These are phyloP conservation scores for Hipposideros armiger DNA, from an alignment of 2,113 vertebrate genomes.

Conservation along the genomic window DNA sequence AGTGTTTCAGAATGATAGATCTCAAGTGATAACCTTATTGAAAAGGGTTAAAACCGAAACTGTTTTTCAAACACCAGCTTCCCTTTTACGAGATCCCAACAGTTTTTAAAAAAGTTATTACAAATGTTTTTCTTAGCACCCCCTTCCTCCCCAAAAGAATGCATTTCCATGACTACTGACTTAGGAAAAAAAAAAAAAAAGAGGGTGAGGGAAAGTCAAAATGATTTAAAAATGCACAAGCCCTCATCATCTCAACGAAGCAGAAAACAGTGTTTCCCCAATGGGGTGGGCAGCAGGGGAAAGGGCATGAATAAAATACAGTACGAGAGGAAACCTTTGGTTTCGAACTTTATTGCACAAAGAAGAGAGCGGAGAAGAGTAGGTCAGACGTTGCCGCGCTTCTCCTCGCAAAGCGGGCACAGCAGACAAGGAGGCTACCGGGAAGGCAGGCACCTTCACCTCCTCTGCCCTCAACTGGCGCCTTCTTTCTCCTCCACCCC, in stretches of 20 bases:
- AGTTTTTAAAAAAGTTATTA: conserved; percentile 64
- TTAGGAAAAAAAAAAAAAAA: background rate
- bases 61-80: conserved; percentile 75
- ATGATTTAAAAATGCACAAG: conserved; percentile 34
- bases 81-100: conserved; percentile 76
- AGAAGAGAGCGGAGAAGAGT: conserved; percentile 54
- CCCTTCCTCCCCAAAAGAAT: conserved; percentile 57
- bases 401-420: conserved; percentile 24
- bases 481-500: conserved; percentile 69
- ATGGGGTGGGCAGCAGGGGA: background rate
- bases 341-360: conserved; percentile 85
- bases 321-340: conserved; percentile 75
- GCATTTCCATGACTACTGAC: conserved; percentile 68
- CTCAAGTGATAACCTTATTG: conserved; percentile 56
- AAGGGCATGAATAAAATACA: conserved; percentile 76
- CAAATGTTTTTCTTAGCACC: conserved; percentile 61
- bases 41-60: conserved; percentile 83
- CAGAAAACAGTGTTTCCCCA: conserved; percentile 47
- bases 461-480: conserved; percentile 66
- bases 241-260: background rate
- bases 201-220: background rate
- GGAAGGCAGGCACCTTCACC: conserved; percentile 73
- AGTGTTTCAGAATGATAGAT: conserved; percentile 66
- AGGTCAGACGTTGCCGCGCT: conserved; percentile 59
- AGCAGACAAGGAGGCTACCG: background rate